A percentile compares a stretch with the other conserved stretches of the same genome.
These are phyloP conservation scores for Scaptodrosophila latifasciaeformis DNA, from an alignment of 2,888 invertebrate genomes.

Conservation along the genomic window DNA sequence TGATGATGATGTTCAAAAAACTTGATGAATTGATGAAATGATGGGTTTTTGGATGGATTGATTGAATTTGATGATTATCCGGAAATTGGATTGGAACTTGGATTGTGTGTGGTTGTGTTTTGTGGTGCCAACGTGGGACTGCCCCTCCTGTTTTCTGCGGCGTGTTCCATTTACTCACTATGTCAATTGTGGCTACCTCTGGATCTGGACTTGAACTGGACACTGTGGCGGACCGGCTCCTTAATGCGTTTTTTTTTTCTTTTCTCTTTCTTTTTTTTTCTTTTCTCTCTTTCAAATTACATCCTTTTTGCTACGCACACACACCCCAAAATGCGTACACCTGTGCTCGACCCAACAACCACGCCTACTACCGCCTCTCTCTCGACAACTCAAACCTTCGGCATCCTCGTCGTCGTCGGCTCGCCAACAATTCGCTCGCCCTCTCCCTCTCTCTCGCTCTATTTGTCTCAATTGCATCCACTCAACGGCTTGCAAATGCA, in stretches of 20 bases:
- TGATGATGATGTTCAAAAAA: slow-evolving; percentile 65
- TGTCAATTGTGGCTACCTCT: slow-evolving; percentile 14
- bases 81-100: slow-evolving; percentile 30
- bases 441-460: slow-evolving; percentile 3
- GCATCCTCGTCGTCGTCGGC: slow-evolving; percentile 24
- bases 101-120: slow-evolving; percentile 33
- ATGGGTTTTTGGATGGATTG: slow-evolving; percentile 47
- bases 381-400: slow-evolving; percentile 8
- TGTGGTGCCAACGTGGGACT: slow-evolving; percentile 71
- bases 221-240: slow-evolving; percentile 11
- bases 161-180: neutral
- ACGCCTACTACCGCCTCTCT: slow-evolving; percentile 27
- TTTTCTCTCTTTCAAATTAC: slow-evolving; percentile 69
- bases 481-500: slow-evolving; percentile 41
- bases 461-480: neutral
- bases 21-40: slow-evolving; percentile 64
- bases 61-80: slow-evolving; percentile 15
- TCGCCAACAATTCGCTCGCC: slow-evolving; percentile 34
- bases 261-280: slow-evolving; percentile 57
- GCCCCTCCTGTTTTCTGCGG: slow-evolving; percentile 3
- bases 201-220: slow-evolving; percentile 15
- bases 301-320: slow-evolving; percentile 66
- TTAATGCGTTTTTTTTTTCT: slow-evolving; percentile 48
- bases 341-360: slow-evolving; percentile 43
- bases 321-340: slow-evolving; percentile 58